A percentile compares a stretch with the other conserved stretches of the same genome.
Evolutionary conservation across 1,140 invertebrate genomes (phyloP).

Genomic region (Epicauta chinensis): DNA sequence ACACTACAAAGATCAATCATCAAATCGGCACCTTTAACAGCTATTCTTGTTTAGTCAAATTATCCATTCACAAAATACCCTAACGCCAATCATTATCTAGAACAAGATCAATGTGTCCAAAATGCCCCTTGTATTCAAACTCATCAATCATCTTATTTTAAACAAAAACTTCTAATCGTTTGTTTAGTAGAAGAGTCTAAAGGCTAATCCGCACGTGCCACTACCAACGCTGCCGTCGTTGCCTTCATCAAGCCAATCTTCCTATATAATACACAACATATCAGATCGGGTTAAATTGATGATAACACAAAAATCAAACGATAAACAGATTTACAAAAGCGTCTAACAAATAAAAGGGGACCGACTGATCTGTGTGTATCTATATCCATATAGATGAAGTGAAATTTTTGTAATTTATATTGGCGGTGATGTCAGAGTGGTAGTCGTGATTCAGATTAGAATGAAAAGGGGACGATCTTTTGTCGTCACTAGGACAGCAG

Average conservation of each 20-base stretch:
- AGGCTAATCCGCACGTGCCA: constrained; percentile 14
- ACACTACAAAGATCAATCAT: constrained; percentile 2
- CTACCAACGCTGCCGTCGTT: neutral
- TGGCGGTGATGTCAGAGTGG: neutral
- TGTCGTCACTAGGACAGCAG: neutral
- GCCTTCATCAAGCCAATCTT: no score
- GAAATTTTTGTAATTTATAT: constrained; percentile 20
- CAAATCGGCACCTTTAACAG: constrained; percentile 14
- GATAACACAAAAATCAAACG: no score
- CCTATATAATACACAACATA: no score
- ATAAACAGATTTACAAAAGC: no score
- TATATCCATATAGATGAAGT: no score
- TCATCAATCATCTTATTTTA: constrained; percentile 21
- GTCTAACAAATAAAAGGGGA: no score
- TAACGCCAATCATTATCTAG: neutral
- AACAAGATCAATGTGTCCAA: neutral
- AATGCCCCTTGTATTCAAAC: neutral
- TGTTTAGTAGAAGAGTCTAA: constrained; percentile 1
- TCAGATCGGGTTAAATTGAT: no score
- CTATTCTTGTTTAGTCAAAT: neutral
- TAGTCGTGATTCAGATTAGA: constrained; percentile 18
- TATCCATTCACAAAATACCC: no score
- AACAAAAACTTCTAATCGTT: constrained; percentile 10
- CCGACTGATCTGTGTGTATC: no score
- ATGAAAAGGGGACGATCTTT: constrained; percentile 5